phyloP scores from a whole-genome alignment of 30 jellyfish, hydroid and myxozoan species.

The Catostylus mosaicus region DNA sequence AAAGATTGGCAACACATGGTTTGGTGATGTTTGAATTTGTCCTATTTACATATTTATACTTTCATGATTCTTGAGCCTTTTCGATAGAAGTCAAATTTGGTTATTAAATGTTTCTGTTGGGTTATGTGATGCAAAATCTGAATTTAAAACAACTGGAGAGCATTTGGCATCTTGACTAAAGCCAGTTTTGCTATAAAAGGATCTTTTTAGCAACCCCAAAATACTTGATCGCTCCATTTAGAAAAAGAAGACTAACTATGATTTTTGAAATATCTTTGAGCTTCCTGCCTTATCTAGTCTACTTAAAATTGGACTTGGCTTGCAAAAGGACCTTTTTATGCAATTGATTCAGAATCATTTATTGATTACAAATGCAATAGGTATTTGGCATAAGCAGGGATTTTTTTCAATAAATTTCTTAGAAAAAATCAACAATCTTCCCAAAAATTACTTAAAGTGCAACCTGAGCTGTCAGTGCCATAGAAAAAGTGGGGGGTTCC shows the following conservation, averaged over 20 bases:
- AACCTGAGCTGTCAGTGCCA: no score
- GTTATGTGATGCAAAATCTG: background rate
- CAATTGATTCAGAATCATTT: no score
- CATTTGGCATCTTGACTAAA: no score
- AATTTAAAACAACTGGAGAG: background rate
- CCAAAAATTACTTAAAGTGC: no score
- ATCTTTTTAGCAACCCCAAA: slow-evolving; percentile 2
- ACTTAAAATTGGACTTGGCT: background rate
- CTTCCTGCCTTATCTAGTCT: slow-evolving; percentile 7
- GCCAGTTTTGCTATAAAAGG: slow-evolving; percentile 9
- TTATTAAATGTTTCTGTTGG: background rate
- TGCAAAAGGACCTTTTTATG: background rate
- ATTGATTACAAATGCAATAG: no score
- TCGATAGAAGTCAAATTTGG: background rate
- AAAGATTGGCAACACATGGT: background rate
- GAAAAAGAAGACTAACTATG: slow-evolving; percentile 14
- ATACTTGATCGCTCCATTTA: slow-evolving; percentile 27
- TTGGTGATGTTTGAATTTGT: background rate
- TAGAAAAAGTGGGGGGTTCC: no score
- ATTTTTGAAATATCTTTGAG: background rate
- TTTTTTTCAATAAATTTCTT: no score
- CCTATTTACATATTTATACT: background rate
- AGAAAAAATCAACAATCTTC: no score
- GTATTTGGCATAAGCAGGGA: no score
- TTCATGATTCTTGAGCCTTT: background rate